Conservation (phyloP, 2,888 invertebrate genomes). For the Stenoptilia bipunctidactyla region DNA sequence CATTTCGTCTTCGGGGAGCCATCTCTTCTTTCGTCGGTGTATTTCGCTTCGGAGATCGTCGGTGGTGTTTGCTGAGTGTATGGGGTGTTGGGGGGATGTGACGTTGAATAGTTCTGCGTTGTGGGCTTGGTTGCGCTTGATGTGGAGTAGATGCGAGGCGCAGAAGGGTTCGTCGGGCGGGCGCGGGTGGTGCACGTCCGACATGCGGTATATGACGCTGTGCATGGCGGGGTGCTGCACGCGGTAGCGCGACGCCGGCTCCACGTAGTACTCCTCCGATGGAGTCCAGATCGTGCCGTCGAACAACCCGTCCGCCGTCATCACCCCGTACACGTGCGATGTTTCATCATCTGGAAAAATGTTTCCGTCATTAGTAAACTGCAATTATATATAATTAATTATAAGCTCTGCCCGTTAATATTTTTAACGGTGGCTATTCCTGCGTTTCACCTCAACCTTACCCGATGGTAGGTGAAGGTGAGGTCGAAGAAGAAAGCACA, state of each 20-base stretch:
- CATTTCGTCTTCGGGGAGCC: constrained; percentile 77
- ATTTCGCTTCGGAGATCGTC: constrained; percentile 49
- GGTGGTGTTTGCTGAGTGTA: constrained; percentile 35
- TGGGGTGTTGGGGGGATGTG: constrained; percentile 36
- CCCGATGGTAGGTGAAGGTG: too few relatives aligned
- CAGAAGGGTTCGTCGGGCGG: constrained; percentile 50
- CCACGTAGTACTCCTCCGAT: constrained; percentile 86
- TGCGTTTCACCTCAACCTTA: too few relatives aligned
- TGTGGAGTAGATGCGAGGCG: constrained; percentile 74
- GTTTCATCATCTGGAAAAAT: constrained; percentile 81
- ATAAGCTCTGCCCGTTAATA: too few relatives aligned
- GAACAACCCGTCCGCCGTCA: constrained; percentile 89
- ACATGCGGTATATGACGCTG: constrained; percentile 86
- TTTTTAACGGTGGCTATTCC: too few relatives aligned
- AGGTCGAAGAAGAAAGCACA: too few relatives aligned
- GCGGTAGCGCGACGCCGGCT: constrained; percentile 80
- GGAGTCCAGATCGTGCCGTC: constrained; percentile 88
- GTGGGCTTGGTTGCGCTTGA: constrained; percentile 44
- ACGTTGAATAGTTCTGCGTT: constrained; percentile 51
- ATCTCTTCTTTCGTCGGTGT: constrained; percentile 69
- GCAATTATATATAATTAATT: background rate
- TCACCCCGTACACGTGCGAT: constrained; percentile 85
- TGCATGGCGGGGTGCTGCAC: constrained; percentile 74
- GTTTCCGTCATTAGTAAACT: background rate
- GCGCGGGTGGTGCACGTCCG: constrained; percentile 77